These are phyloP conservation scores for Dicranocentrus wangi DNA, from an alignment of 2,888 invertebrate species.

Conservation along the genomic window DNA sequence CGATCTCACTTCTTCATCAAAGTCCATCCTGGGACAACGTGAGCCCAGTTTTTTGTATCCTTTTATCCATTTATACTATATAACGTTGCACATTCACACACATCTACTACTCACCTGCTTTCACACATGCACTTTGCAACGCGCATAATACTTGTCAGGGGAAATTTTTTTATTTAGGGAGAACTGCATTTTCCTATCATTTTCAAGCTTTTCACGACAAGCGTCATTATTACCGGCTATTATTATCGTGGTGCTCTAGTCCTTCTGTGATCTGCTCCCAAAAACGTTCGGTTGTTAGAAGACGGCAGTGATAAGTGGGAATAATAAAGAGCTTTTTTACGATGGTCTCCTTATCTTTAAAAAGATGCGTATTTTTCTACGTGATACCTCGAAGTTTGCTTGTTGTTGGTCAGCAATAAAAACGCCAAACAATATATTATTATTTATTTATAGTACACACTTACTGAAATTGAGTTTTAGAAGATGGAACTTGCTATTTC, in stretches of 20 bases:
- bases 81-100: background rate
- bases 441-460: slow-evolving; percentile 18
- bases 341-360: too few relatives aligned
- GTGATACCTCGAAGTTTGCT: too few relatives aligned
- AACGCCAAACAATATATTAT: slow-evolving; percentile 24
- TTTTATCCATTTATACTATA: background rate
- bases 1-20: slow-evolving; percentile 20
- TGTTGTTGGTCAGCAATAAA: slow-evolving; percentile 29
- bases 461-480: background rate
- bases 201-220: slow-evolving; percentile 31
- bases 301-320: too few relatives aligned
- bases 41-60: background rate
- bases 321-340: too few relatives aligned
- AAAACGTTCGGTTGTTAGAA: too few relatives aligned
- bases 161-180: slow-evolving; percentile 48
- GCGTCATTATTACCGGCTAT: slow-evolving; percentile 11
- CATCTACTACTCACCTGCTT: background rate
- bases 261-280: too few relatives aligned
- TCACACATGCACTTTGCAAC: too few relatives aligned
- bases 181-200: slow-evolving; percentile 43
- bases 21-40: too few relatives aligned
- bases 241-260: background rate
- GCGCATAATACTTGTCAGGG: slow-evolving; percentile 2
- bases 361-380: too few relatives aligned
- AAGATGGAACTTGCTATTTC: background rate